Base-by-base conservation (phyloP, 2,888 invertebrate species). In the Corythucha ciliata region DNA sequence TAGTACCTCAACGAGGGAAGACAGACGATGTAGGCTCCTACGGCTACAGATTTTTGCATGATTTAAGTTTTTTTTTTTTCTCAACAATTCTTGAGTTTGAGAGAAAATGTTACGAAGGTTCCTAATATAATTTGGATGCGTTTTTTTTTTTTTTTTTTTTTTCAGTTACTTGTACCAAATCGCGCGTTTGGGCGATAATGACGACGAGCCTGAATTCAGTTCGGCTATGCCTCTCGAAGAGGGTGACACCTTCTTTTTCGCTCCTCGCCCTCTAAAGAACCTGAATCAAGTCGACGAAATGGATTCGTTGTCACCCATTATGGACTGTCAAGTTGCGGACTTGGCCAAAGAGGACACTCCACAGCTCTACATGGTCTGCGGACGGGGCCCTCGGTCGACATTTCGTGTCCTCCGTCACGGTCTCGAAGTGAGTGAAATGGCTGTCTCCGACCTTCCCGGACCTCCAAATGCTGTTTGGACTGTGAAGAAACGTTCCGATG, bases 381-480 rank as follows among this genome's bases (percentile, higher is more conserved):
- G 98, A 0, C 74, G 96, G 56, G 97, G 98, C 0, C 87, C 98
- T 0, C 76, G 97, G 37, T 97, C 97, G 0, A 85, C 94, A 0
- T 68, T 99, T 37, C 75, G 93, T 64, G 92, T 97, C 0, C 71
- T 99, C 8, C 77, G 98, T 21, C 98, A 98, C 69, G 98, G 98
- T 62, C 74, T 98, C 45, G 98, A 97, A 75, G 96, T 98, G 1
- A 90, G 94, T 0, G 98, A 99, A 72, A 98, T 99, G 98, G 98
- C 98, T 53, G 96, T 98, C 2, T 96, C 96, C 21, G 98, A 98
- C 70, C 73, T 98, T 60, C 98, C 98, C n/a, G 97, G 97, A 66
- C 97, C 93, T 66, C 98, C 98, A 2, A 98, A 96, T 73, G 97
- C 97, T 63, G 98, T 98, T 2, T 98, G 98, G 98, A 98, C 98